Evolutionary conservation across 2,113 vertebrate species (phyloP).

Genomic region (Callochromis pleurospilus): DNA sequence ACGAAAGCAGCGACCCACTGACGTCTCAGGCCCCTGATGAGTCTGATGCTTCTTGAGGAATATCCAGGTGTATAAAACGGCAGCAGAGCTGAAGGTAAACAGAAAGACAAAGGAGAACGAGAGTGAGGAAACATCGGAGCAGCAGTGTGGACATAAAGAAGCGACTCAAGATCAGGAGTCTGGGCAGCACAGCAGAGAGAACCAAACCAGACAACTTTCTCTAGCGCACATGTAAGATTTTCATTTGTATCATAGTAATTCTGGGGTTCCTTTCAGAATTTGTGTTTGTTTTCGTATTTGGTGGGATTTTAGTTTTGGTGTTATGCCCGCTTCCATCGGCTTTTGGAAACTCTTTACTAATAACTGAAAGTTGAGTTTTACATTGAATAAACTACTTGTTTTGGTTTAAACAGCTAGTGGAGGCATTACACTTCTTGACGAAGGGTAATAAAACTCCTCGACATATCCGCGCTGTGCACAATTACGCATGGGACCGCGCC

Average conservation of each 20-base stretch:
- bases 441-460: not conserved
- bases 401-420: not conserved
- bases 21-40: slow-evolving; percentile 77
- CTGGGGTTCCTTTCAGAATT: not conserved
- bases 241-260: not conserved
- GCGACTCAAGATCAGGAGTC: slow-evolving; percentile 62
- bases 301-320: not conserved
- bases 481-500: slow-evolving; percentile 11
- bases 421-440: not conserved
- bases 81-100: slow-evolving; percentile 30
- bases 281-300: not conserved
- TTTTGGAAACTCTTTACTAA: not conserved
- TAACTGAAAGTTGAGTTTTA: not conserved
- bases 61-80: slow-evolving; percentile 81
- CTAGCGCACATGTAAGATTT: slow-evolving; percentile 58
- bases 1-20: slow-evolving; percentile 78
- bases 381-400: not conserved
- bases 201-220: slow-evolving; percentile 3
- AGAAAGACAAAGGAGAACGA: slow-evolving; percentile 41
- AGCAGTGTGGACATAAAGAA: slow-evolving; percentile 49
- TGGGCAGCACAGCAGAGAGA: slow-evolving; percentile 57
- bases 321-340: not conserved
- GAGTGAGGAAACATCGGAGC: slow-evolving; percentile 44
- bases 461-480: slow-evolving; percentile 1
- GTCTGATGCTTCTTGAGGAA: slow-evolving; percentile 48